Base-by-base conservation (phyloP, 2,888 invertebrate genomes). In the Eristalinus sepulchralis region DNA sequence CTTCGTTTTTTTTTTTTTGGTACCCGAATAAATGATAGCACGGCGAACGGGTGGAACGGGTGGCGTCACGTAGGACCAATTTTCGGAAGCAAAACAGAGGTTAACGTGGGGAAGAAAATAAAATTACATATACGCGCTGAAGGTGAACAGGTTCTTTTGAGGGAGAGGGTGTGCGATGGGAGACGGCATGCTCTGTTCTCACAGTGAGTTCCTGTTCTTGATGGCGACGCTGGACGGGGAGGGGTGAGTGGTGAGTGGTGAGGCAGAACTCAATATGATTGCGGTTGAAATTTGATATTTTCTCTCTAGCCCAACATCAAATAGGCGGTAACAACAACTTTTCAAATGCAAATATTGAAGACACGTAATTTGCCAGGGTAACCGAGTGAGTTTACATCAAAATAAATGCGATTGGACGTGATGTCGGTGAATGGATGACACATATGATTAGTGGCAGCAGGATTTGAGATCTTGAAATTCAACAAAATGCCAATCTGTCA, bases 61-160 rank as follows among this genome's bases (percentile, higher is more conserved):
- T 83, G 83, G 66, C 83, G 78, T 82, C 86, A 86, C 86, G 86
- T 86, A 86, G 78, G 66, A 83, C 59, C 70, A 78, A 83, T 86
- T 83, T 83, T 59, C 60, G 2, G 20, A 62, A 60, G 64, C 63
- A 72, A 71, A 66, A 59, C 75, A 75, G 68, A 33, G 60, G 75
- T 73, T 66, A 75, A 70, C 68, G 22, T 53, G 33, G 57, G 64
- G 62, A 71, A 81, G 76, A 62, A 66, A 72, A 71, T 24, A 68
- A 55, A 66, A 71, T 63, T 39, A 81, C 27, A 53, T 27, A 59
- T 34, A 27, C 36, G 36, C 60, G 22, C 11, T 47, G 47, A 9
- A 33, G 20, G 6, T 36, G 31, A 27, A 20, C 11, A 47, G 47
- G 47, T 47, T 47, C 17, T 17, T 17, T 1, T 1, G 2, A 17